Base-by-base conservation (phyloP, 2,888 invertebrate species). In the Lasioglossum figueresi region DNA sequence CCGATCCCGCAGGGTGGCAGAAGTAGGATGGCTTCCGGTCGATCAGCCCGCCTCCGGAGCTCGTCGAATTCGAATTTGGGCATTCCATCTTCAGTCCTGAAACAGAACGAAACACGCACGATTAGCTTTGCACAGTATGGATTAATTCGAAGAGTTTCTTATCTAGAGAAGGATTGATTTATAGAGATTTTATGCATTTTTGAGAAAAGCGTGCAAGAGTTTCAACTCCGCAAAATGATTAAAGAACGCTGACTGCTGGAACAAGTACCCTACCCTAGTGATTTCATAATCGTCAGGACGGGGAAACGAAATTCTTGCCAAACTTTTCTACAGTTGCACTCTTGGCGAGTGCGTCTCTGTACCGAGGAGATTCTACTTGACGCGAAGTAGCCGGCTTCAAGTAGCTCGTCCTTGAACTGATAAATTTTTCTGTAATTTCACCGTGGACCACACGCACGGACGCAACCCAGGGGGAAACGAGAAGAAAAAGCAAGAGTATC, bases 1-100 rank as follows among this genome's bases (percentile, higher is more conserved):
- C 91, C 14, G 94, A 86, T 59, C 89, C 90, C 16, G 86, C 72
- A 2, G 90, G 92, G 83, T 93, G 94, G 63, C 85, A 89, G 70
- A 94, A 91, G 90, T 94, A 94, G 43, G 93, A 89, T 4, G 94
- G 91, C 80, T 95, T 95, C 75, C 94, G 91, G 73, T 95, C 95
- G 34, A 94, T 89, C 19, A 94, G 88, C 52, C 93, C 92, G 43
- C 94, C 93, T 4, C 93, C 94, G 37, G 94, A 93, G 84, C 92
- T 93, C 78, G 90, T 93, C 45, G 94, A 91, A 85, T 92, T 93
- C 52, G 93, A 89, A 79, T 91, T 94, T 37, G 93, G 90, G 79
- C 94, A 93, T 80, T 93, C 94, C 92, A 94, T 92, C 82, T 93
- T 92, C 80, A 94, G 87, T 12, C 92, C 94, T 95, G 91, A 27